These are phyloP conservation scores for Halyomorpha halys DNA, from an alignment of 1,140 invertebrate genomes.

Conservation along the genomic window DNA sequence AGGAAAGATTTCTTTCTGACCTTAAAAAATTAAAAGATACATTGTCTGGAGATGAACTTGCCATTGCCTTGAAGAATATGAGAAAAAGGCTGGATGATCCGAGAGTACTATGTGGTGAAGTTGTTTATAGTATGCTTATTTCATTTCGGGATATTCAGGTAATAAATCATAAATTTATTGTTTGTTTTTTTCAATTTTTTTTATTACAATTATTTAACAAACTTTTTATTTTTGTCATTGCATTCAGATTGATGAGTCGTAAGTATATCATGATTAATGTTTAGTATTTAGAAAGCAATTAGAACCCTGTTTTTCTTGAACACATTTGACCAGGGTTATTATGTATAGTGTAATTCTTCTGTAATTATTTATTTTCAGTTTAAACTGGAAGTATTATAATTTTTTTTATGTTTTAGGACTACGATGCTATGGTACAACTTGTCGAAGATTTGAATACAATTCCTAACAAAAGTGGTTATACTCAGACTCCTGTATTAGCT, in stretches of 20 bases:
- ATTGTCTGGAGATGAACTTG: conserved; percentile 75
- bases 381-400: not conserved
- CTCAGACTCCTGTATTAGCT: conserved; percentile 79
- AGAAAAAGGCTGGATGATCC: conserved; percentile 90
- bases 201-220: too few species aligned
- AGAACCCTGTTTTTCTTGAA: too few species aligned
- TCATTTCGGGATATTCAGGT: conserved; percentile 84
- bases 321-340: not conserved
- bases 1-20: conserved; percentile 94
- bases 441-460: conserved; percentile 92
- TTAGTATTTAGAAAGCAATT: too few species aligned
- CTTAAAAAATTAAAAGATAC: conserved; percentile 84
- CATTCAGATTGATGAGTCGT: too few species aligned
- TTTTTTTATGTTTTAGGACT: conserved; percentile 54
- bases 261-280: too few species aligned
- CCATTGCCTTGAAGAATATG: conserved; percentile 78
- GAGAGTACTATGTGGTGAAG: conserved; percentile 88
- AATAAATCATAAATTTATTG: too few species aligned
- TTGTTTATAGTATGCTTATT: conserved; percentile 83
- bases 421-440: conserved; percentile 94
- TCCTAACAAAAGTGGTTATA: conserved; percentile 76
- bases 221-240: too few species aligned
- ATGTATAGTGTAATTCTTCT: not conserved
- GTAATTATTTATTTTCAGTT: not conserved
- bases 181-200: too few species aligned